Evolutionary conservation across 2,113 vertebrate species (phyloP).

Genomic region (Phylloscopus trochilus): DNA sequence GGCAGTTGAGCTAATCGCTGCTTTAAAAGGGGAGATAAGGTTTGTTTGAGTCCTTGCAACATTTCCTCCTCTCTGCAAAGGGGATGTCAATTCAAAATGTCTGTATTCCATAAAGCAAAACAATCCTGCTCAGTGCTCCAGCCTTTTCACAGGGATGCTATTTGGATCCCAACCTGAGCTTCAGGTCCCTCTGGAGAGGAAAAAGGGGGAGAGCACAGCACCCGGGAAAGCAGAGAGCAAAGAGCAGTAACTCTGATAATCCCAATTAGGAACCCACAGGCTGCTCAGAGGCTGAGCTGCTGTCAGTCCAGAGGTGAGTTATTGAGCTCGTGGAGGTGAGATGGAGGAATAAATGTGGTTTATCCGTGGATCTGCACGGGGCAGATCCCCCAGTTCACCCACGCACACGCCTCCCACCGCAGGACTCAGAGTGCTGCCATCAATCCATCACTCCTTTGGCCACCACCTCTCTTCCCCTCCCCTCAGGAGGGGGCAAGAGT

Average conservation of each 20-base stretch:
- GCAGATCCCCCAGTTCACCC: neutral
- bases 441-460: neutral
- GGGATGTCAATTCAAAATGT: accelerated
- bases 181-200: neutral
- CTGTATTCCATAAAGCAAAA: neutral
- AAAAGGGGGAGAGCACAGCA: neutral
- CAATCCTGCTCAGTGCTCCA: neutral
- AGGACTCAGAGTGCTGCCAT: neutral
- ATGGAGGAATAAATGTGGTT: neutral
- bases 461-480: neutral
- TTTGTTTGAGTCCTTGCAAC: neutral
- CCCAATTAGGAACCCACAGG: neutral
- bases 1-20: neutral
- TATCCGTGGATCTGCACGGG: neutral
- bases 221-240: neutral
- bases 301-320: neutral
- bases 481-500: neutral
- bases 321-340: neutral
- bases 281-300: neutral
- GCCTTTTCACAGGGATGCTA: neutral
- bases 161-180: neutral
- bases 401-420: accelerated
- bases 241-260: neutral
- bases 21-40: neutral
- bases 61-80: neutral